Percentiles rank a stretch among this genome's conserved stretches.
Conservation (phyloP, 2,113 vertebrate genomes). For the Phalacrocorax aristotelis region DNA sequence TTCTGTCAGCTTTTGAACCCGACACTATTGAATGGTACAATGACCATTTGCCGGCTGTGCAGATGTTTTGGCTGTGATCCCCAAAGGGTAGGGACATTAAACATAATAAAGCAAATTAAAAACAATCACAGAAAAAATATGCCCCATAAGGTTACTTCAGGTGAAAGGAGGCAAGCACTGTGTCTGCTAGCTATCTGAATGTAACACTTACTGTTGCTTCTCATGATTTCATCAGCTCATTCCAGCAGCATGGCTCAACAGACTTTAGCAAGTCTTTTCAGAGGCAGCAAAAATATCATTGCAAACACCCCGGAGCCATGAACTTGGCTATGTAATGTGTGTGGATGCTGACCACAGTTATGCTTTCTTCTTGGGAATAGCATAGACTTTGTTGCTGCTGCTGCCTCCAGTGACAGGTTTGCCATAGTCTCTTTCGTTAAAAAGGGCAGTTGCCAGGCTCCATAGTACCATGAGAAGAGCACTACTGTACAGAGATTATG, state of each 20-base stretch:
- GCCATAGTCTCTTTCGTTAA: neutral
- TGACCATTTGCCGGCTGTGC: neutral
- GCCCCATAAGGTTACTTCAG: neutral
- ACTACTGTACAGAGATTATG: neutral
- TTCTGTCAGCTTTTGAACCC: neutral
- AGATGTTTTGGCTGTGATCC: neutral
- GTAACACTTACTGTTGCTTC: neutral
- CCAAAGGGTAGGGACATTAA: neutral
- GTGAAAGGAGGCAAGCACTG: neutral
- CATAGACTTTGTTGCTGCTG: neutral
- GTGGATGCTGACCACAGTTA: neutral
- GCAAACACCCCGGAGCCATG: neutral
- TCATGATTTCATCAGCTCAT: constrained; percentile 3
- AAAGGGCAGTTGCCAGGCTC: neutral
- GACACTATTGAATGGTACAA: neutral
- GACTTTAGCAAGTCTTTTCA: constrained; percentile 36
- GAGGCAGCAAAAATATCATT: neutral
- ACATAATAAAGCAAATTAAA: neutral
- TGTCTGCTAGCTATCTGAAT: neutral
- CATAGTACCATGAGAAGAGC: neutral
- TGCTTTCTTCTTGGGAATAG: neutral
- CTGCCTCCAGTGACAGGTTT: neutral
- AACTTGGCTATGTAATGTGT: neutral
- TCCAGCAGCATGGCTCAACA: constrained; percentile 1
- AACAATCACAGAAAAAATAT: neutral